Conservation (phyloP, 2,797 vertebrate species). For the Strix occidentalis region DNA sequence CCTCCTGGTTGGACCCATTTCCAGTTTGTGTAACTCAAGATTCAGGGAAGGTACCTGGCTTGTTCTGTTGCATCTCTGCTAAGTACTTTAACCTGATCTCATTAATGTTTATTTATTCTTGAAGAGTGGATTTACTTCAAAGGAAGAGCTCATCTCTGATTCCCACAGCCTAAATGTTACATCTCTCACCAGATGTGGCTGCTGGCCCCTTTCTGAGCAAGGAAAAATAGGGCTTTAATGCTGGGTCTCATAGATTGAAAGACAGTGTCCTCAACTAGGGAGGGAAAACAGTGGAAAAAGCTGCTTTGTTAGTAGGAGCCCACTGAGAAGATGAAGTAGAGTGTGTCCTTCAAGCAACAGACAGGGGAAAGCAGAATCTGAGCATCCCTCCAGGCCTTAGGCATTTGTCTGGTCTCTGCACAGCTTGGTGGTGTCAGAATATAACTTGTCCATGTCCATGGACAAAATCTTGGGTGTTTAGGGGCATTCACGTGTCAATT, state of each 20-base stretch:
- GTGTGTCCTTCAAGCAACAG: not conserved
- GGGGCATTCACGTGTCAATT: not conserved
- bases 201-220: not conserved
- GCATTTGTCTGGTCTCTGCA: not conserved
- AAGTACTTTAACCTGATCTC: not conserved
- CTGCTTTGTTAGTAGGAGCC: not conserved
- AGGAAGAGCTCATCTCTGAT: not conserved
- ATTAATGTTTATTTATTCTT: not conserved
- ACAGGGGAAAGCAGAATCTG: not conserved
- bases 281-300: not conserved
- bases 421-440: not conserved
- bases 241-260: not conserved
- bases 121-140: not conserved
- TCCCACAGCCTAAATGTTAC: not conserved
- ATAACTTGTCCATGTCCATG: not conserved
- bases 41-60: not conserved
- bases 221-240: not conserved
- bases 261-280: not conserved
- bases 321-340: not conserved
- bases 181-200: not conserved
- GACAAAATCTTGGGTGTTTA: not conserved
- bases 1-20: not conserved
- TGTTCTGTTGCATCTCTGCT: not conserved
- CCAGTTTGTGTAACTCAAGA: not conserved
- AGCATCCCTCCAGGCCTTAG: not conserved